phyloP scores from a whole-genome alignment of 1,140 invertebrate genomes.

The Tachypleus tridentatus region DNA sequence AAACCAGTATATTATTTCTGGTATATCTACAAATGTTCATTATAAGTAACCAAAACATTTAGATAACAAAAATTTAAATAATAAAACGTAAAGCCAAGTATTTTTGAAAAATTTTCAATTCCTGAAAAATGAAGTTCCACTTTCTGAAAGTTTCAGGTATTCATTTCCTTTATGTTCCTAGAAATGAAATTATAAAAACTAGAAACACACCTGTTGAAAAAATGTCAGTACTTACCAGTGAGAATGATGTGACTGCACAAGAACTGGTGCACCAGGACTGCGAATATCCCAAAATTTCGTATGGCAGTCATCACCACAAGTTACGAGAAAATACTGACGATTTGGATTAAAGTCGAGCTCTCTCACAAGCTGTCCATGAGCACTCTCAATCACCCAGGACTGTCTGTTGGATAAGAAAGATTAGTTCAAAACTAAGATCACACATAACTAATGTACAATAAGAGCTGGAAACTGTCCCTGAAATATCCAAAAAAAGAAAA shows the following conservation, averaged over 20 bases:
- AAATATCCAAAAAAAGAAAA: too few species aligned
- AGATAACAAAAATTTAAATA: too few species aligned
- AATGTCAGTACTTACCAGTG: constrained; percentile 55
- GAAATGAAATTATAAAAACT: too few species aligned
- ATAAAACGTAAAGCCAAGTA: too few species aligned
- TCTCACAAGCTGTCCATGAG: constrained; percentile 75
- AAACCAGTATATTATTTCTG: too few species aligned
- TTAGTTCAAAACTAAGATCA: not conserved
- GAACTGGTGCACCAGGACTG: constrained; percentile 59
- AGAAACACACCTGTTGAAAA: too few species aligned
- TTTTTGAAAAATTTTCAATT: too few species aligned
- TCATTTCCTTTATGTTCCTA: too few species aligned
- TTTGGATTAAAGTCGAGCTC: constrained; percentile 96
- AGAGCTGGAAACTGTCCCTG: not conserved
- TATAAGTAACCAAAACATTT: too few species aligned
- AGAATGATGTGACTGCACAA: constrained; percentile 75
- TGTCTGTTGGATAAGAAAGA: not conserved
- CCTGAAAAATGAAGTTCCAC: too few species aligned
- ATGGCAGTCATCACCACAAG: constrained; percentile 87
- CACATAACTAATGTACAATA: not conserved
- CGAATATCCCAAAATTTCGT: constrained; percentile 94
- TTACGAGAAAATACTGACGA: constrained; percentile 83
- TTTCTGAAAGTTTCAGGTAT: too few species aligned
- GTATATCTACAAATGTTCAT: too few species aligned
- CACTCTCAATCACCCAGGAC: constrained; percentile 65